A percentile compares a stretch with the other conserved stretches of the same genome.
Evolutionary conservation across 2,888 invertebrate genomes (phyloP).

Genomic region (Ichneumon xanthorius): DNA sequence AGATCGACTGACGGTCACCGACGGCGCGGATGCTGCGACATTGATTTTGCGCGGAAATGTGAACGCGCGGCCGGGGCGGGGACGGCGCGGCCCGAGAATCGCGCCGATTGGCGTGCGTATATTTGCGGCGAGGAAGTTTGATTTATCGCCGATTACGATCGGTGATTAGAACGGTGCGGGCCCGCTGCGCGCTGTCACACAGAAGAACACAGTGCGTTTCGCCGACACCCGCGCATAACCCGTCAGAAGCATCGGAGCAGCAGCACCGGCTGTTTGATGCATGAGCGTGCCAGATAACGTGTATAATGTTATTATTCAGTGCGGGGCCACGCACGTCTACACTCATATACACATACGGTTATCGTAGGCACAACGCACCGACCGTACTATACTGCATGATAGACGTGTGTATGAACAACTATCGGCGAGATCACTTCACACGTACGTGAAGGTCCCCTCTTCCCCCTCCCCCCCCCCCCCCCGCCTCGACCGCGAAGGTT

Average conservation of each 20-base stretch:
- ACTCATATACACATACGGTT: constrained; percentile 27
- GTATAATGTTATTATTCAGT: constrained; percentile 76
- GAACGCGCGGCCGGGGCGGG: constrained; percentile 65
- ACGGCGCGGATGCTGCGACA: constrained; percentile 60
- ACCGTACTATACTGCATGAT: background rate
- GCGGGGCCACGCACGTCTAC: constrained; percentile 66
- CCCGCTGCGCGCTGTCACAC: constrained; percentile 70
- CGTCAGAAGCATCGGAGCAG: constrained; percentile 60
- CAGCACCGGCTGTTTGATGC: constrained; percentile 73
- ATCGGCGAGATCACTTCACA: constrained; percentile 70
- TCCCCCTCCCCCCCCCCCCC: background rate
- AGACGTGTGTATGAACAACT: constrained; percentile 47
- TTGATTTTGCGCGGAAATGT: constrained; percentile 75
- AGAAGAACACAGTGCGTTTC: constrained; percentile 55
- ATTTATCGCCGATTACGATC: constrained; percentile 82
- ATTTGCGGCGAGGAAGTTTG: constrained; percentile 72
- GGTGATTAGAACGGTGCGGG: constrained; percentile 78
- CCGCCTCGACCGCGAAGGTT: background rate
- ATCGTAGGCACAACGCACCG: constrained; percentile 15
- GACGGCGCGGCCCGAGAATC: constrained; percentile 26
- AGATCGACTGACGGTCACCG: constrained; percentile 10
- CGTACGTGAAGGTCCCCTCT: background rate
- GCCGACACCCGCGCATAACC: constrained; percentile 52
- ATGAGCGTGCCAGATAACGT: constrained; percentile 77
- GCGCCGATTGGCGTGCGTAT: constrained; percentile 39